Conservation (phyloP, 2,888 invertebrate species). For the Mimas tiliae region DNA sequence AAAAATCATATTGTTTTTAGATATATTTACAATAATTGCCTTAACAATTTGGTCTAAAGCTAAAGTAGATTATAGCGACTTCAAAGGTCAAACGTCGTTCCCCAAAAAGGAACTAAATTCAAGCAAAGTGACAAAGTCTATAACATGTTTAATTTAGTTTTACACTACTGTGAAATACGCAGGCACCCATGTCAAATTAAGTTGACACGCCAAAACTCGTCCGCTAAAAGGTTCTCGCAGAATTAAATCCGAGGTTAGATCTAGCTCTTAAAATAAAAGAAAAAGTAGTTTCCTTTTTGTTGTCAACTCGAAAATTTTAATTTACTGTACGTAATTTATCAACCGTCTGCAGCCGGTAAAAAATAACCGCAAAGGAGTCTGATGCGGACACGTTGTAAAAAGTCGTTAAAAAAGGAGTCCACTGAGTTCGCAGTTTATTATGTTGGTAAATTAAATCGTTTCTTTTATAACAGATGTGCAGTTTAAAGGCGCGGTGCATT, state of each 20-base stretch:
- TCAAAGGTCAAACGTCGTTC: conserved; percentile 1
- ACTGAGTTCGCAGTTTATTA: conserved; percentile 33
- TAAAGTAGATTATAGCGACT: background rate
- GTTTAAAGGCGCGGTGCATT: background rate
- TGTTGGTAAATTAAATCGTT: conserved; percentile 37
- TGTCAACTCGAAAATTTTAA: conserved; percentile 53
- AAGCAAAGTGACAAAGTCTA: conserved; percentile 21
- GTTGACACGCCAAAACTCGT: conserved; percentile 18
- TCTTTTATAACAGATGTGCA: conserved; percentile 33
- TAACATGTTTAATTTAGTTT: conserved; percentile 21
- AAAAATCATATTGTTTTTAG: too few relatives aligned
- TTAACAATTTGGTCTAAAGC: background rate
- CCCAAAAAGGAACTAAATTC: background rate
- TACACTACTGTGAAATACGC: conserved; percentile 20
- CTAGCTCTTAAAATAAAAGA: conserved; percentile 29
- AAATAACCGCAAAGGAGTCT: conserved; percentile 42
- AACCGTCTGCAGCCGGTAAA: conserved; percentile 50
- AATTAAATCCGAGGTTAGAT: conserved; percentile 25
- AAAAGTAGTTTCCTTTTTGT: conserved; percentile 37
- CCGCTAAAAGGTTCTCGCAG: conserved; percentile 15
- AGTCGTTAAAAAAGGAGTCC: conserved; percentile 25
- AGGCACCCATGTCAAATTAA: conserved; percentile 20
- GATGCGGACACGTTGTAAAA: conserved; percentile 39
- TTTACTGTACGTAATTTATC: conserved; percentile 65
- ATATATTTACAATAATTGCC: background rate